phyloP scores from a whole-genome alignment of 2,113 vertebrate genomes.

The Grammomys dolichurus region DNA sequence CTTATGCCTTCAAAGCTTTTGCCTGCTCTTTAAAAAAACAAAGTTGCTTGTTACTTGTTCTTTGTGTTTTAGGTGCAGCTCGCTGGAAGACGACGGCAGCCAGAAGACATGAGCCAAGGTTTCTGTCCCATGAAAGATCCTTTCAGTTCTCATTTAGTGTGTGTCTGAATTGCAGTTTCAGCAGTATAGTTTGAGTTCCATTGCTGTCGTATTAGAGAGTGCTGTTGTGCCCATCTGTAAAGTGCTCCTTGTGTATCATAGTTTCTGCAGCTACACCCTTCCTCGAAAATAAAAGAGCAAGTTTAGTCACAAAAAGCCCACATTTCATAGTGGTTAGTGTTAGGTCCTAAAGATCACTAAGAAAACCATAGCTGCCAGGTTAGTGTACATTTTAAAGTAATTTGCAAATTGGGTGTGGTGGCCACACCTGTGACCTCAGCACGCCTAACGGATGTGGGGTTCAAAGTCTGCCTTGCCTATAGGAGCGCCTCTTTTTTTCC shows the following conservation, averaged over 20 bases:
- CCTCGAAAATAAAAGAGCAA: not conserved
- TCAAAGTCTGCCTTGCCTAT: not conserved
- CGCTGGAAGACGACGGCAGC: constrained; percentile 91
- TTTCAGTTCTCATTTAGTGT: constrained; percentile 82
- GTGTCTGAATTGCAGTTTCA: constrained; percentile 86
- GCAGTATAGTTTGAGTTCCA: constrained; percentile 82
- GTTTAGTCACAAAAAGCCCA: not conserved
- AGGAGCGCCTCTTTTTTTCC: not conserved
- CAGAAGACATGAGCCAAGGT: constrained; percentile 93
- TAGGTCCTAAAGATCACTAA: not conserved
- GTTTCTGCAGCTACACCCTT: not conserved
- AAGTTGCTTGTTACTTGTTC: constrained; percentile 95
- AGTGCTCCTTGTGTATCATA: constrained; percentile 49
- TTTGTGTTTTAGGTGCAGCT: constrained; percentile 96
- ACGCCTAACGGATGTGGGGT: not conserved
- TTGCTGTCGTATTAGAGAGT: constrained; percentile 75
- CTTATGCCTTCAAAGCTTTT: constrained; percentile 88
- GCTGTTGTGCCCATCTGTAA: constrained; percentile 71
- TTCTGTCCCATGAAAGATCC: constrained; percentile 92
- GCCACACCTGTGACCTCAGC: not conserved
- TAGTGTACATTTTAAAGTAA: not conserved
- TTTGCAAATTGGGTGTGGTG: not conserved
- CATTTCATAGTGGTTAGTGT: not conserved
- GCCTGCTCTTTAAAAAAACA: constrained; percentile 86
- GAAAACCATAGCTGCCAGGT: not conserved